Percentiles rank a stretch among this genome's conserved stretches.
Evolutionary conservation across 2,797 vertebrate species (phyloP).

Genomic region (Euphonia xanthogaster): DNA sequence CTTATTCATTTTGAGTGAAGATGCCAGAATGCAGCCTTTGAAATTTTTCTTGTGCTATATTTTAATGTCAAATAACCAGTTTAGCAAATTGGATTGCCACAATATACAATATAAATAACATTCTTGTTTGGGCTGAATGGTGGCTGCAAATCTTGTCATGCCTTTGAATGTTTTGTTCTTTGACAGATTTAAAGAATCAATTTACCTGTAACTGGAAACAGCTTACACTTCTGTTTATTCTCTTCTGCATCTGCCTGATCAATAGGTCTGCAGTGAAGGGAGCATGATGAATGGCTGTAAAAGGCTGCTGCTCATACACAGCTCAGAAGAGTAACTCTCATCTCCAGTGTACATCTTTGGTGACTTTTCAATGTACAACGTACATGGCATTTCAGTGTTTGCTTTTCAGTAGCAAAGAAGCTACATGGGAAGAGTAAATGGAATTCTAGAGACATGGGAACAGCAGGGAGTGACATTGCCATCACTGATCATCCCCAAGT

Average conservation of each 20-base stretch:
- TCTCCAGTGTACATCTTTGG: neutral
- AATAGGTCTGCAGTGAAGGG: neutral
- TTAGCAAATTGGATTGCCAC: neutral
- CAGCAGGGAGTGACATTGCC: neutral
- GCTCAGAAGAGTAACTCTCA: neutral
- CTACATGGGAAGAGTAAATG: neutral
- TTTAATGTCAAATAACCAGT: neutral
- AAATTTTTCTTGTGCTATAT: neutral
- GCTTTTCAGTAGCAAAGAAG: neutral
- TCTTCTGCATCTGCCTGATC: neutral
- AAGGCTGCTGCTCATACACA: neutral
- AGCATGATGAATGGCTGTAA: neutral
- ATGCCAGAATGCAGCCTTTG: neutral
- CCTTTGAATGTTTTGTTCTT: slow-evolving; percentile 2
- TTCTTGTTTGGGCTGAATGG: neutral
- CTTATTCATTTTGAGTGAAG: neutral
- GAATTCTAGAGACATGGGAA: neutral
- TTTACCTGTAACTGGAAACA: slow-evolving; percentile 6
- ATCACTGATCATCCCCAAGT: neutral
- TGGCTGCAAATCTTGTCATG: neutral
- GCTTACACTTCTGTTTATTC: neutral
- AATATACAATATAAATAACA: neutral
- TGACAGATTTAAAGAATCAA: slow-evolving; percentile 7
- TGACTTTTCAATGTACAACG: neutral
- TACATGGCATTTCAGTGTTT: neutral